Evolutionary conservation across 2,797 vertebrate species (phyloP).

Genomic region (Cichlasoma orientale): DNA sequence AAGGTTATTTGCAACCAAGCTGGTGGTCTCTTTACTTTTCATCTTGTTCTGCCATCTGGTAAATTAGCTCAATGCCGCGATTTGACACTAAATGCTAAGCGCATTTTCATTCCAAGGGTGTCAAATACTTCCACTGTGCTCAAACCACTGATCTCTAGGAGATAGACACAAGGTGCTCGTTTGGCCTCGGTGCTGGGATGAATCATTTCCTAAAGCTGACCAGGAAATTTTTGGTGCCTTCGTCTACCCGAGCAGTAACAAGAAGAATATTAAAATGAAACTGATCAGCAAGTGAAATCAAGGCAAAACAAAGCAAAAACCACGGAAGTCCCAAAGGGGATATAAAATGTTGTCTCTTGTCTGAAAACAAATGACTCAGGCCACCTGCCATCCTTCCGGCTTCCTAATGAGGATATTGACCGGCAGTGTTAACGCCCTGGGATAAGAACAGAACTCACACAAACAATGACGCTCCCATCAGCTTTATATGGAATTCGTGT

Average conservation of each 20-base stretch:
- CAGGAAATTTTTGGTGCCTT: background rate
- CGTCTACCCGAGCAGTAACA: background rate
- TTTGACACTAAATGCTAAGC: background rate
- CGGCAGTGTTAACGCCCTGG: background rate
- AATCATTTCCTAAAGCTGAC: background rate
- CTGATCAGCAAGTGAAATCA: background rate
- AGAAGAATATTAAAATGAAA: background rate
- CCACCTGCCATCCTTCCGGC: background rate
- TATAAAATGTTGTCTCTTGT: background rate
- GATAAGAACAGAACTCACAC: background rate
- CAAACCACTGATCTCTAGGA: background rate
- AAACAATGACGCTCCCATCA: background rate
- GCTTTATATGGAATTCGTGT: background rate
- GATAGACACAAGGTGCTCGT: background rate
- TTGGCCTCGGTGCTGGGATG: background rate
- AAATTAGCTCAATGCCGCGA: background rate
- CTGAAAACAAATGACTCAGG: background rate
- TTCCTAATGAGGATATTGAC: background rate
- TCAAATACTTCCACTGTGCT: background rate
- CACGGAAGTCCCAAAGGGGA: background rate
- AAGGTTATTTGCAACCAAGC: background rate
- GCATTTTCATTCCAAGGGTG: background rate
- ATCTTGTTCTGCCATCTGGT: background rate
- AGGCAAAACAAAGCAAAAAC: background rate
- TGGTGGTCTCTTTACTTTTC: background rate